phyloP scores from a whole-genome alignment of 2,888 invertebrate species.

The Ophion costatus region DNA sequence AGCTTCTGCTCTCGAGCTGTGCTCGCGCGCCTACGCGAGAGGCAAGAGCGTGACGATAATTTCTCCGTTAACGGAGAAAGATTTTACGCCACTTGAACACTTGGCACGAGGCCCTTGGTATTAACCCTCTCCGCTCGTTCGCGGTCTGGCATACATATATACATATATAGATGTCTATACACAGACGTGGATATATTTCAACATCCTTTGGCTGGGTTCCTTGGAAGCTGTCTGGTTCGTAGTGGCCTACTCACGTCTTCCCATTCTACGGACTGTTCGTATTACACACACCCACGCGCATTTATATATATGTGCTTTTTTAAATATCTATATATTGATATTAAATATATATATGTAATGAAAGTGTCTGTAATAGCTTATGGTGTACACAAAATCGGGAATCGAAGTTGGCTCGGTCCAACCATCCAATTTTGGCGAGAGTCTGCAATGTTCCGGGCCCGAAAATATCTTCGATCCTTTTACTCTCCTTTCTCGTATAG shows the following conservation, averaged over 20 bases:
- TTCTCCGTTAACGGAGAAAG: constrained; percentile 67
- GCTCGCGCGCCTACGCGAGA: constrained; percentile 16
- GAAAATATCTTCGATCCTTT: constrained; percentile 23
- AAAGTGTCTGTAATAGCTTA: constrained; percentile 28
- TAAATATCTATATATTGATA: not conserved
- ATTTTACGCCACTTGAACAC: constrained; percentile 70
- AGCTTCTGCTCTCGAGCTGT: constrained; percentile 4
- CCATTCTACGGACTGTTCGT: constrained; percentile 25
- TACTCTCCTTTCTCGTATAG: not conserved
- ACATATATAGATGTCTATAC: constrained; percentile 33
- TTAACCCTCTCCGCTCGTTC: constrained; percentile 50
- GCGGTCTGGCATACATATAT: constrained; percentile 30
- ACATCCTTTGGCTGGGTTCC: constrained; percentile 52
- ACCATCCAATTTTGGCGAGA: constrained; percentile 53
- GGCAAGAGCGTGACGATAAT: constrained; percentile 55
- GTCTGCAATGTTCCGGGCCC: not conserved
- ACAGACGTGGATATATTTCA: constrained; percentile 25
- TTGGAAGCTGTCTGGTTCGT: constrained; percentile 60
- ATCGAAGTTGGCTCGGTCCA: constrained; percentile 67
- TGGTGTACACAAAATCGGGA: constrained; percentile 55
- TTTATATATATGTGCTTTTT: constrained; percentile 1
- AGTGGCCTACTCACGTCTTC: constrained; percentile 54
- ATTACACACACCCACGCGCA: not conserved
- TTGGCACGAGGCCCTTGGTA: constrained; percentile 65
- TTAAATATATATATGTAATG: not conserved